Percentiles rank a stretch among this genome's conserved stretches.
Conservation (phyloP, 1,140 invertebrate species). For the Caenorhabditis brenneri region DNA sequence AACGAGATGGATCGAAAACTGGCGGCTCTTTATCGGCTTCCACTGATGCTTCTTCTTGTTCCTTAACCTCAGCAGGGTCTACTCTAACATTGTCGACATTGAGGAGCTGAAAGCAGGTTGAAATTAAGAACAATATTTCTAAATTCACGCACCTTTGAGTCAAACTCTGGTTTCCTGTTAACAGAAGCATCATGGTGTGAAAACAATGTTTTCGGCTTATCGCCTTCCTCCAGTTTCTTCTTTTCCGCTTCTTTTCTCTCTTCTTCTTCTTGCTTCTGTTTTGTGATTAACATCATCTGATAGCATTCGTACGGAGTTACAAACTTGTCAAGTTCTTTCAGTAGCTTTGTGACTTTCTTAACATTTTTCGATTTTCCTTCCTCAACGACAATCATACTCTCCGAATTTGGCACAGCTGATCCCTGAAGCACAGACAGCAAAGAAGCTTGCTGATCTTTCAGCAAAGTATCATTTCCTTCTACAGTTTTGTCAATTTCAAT, state of each 20-base stretch:
- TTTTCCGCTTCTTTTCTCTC: constrained; percentile 31
- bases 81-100: constrained; percentile 12
- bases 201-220: background rate
- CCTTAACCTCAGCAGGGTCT: background rate
- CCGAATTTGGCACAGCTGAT: background rate
- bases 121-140: background rate
- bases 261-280: constrained; percentile 28
- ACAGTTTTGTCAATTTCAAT: background rate
- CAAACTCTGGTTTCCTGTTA: background rate
- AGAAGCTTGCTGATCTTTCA: background rate
- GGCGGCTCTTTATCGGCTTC: background rate
- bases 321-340: constrained; percentile 46
- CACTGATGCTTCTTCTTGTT: background rate
- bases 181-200: constrained; percentile 5
- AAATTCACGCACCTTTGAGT: background rate
- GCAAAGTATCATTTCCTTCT: background rate
- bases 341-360: background rate
- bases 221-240: constrained; percentile 17
- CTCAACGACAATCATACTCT: background rate
- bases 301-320: constrained; percentile 57
- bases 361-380: background rate
- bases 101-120: constrained; percentile 5
- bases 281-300: constrained; percentile 34
- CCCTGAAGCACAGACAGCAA: background rate
- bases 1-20: constrained; percentile 12